phyloP scores from a whole-genome alignment of 1,140 invertebrate genomes.

The Harpegnathos saltator region DNA sequence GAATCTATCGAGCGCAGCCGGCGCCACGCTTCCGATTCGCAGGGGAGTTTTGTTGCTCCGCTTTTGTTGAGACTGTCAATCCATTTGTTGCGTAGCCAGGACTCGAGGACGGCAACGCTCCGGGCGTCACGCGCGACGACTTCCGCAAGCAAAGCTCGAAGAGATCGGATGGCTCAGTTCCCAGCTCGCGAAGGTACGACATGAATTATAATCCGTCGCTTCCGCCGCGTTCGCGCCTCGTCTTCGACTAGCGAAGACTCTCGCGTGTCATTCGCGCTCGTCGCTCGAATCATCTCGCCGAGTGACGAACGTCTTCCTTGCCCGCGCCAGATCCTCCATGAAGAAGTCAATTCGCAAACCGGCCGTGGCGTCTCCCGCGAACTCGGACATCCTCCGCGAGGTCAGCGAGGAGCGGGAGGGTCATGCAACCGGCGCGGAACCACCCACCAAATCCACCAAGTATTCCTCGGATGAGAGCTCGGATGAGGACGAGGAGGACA shows the following conservation, averaged over 20 bases:
- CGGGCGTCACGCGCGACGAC: constrained; percentile 65
- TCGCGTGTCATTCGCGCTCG: no score
- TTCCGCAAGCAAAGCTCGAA: constrained; percentile 71
- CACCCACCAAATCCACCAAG: constrained; percentile 72
- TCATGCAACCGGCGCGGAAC: constrained; percentile 11
- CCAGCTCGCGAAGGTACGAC: constrained; percentile 74
- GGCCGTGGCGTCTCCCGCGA: constrained; percentile 79
- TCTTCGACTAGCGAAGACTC: no score
- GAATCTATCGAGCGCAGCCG: no score
- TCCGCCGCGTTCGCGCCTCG: no score
- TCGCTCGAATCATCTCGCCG: no score
- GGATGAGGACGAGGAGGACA: constrained; percentile 91
- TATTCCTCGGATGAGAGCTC: constrained; percentile 87
- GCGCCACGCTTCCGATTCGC: background rate
- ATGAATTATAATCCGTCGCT: no score
- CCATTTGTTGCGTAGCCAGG: constrained; percentile 71
- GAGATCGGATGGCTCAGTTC: constrained; percentile 73
- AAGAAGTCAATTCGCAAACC: constrained; percentile 82
- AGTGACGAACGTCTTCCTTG: background rate
- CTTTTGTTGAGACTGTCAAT: constrained; percentile 29
- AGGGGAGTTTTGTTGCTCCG: background rate
- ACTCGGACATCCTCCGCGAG: constrained; percentile 72
- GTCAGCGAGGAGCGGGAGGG: constrained; percentile 80
- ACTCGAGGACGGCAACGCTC: constrained; percentile 59
- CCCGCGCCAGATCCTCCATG: constrained; percentile 80